phyloP scores from a whole-genome alignment of 2,113 vertebrate genomes.

The Ailurus styani region DNA sequence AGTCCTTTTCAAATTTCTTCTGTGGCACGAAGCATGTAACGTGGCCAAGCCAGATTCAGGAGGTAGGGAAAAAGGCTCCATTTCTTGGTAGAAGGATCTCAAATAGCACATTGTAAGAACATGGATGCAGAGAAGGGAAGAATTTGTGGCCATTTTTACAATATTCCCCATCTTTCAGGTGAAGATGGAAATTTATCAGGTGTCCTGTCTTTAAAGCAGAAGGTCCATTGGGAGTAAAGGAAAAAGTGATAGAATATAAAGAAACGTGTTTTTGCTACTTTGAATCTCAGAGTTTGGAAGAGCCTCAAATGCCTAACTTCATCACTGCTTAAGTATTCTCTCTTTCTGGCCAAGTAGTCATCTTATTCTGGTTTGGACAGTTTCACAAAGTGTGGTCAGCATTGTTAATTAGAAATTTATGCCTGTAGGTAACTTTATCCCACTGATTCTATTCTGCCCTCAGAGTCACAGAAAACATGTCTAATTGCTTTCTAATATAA shows the following conservation, averaged over 20 bases:
- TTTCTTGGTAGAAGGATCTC: neutral
- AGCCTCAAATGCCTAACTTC: neutral
- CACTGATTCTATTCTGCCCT: neutral
- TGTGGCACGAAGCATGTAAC: neutral
- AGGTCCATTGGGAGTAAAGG: neutral
- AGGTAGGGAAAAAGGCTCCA: neutral
- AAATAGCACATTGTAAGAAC: neutral
- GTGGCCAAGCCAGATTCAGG: neutral
- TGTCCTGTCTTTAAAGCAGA: neutral
- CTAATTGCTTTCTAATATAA: neutral
- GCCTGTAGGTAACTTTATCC: neutral
- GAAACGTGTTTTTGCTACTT: neutral
- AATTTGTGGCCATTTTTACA: neutral
- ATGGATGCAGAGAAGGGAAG: neutral
- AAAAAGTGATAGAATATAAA: neutral
- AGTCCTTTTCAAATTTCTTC: neutral
- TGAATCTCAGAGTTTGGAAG: neutral
- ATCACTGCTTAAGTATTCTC: neutral
- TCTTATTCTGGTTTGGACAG: neutral
- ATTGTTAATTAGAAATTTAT: neutral
- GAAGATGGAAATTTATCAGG: neutral
- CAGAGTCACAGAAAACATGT: neutral
- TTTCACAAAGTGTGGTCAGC: neutral
- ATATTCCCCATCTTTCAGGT: neutral
- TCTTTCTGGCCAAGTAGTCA: neutral